A percentile compares a stretch with the other conserved stretches of the same genome.
These are phyloP conservation scores for Pteromalus puparum DNA, from an alignment of 1,140 invertebrate species.

Conservation along the genomic window DNA sequence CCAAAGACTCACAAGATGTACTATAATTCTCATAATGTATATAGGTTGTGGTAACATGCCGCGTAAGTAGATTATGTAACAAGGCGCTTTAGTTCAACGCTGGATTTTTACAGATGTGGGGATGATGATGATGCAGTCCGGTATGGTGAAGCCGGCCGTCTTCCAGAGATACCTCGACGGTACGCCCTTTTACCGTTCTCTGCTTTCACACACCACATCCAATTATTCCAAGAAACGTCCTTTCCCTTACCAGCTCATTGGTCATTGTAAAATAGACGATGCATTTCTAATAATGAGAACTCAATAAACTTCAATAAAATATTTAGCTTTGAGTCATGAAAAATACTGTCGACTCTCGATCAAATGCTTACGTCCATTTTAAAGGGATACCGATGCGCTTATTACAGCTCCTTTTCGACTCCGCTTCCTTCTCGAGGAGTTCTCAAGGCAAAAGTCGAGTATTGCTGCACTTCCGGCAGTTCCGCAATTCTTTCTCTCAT, in stretches of 20 bases:
- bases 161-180: slow-evolving; percentile 87
- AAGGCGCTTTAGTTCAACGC: slow-evolving; percentile 61
- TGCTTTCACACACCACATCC: slow-evolving; percentile 33
- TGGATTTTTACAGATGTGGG: slow-evolving; percentile 92
- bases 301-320: too few species aligned
- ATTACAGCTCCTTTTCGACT: too few species aligned
- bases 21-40: background rate
- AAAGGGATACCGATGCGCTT: too few species aligned
- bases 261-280: too few species aligned
- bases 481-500: background rate
- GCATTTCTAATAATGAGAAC: too few species aligned
- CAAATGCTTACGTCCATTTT: too few species aligned
- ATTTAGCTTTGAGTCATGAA: too few species aligned
- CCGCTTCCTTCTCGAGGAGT: background rate
- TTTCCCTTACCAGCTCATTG: background rate
- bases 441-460: background rate
- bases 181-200: slow-evolving; percentile 76
- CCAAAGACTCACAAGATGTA: background rate
- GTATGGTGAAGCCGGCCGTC: slow-evolving; percentile 92
- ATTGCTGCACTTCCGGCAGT: background rate
- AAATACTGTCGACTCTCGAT: too few species aligned
- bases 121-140: slow-evolving; percentile 95
- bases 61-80: background rate
- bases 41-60: background rate
- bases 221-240: background rate